Base-by-base conservation (phyloP, 2,113 vertebrate species). In the Polyodon spathula region DNA sequence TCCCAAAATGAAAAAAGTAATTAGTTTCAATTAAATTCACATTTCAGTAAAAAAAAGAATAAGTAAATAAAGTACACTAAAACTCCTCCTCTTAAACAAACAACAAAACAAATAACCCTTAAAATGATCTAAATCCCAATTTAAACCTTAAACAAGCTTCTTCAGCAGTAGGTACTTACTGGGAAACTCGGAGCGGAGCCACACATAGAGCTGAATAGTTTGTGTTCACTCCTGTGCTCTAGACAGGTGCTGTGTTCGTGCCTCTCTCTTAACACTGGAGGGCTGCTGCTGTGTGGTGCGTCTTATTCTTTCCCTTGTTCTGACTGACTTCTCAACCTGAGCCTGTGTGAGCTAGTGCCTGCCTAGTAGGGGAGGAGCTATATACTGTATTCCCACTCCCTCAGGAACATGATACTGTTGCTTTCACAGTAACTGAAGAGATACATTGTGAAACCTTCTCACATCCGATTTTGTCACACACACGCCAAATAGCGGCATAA, bases 161-260 rank as follows among this genome's bases (percentile, higher is more conserved):
- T 14, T 39, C 43, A 37, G 41, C 54, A 6, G 37, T 52, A n/a
- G 17, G 50, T 44, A 78, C 84, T 84, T 74, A 88, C 86, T 76
- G 76, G 73, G 73, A 80, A 71, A 72, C 76, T 82, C 72, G 86
- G 85, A 66, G 86, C 82, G 79, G 81, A 86, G 83, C 84, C 86
- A 83, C 86, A 87, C 85, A 87, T 87, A 85, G 63, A 83, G 82
- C 73, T 78, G 73, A 56, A 12, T 16, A 17, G 60, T 63, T 56
- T 52, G 60, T 40, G 43, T 55, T 38, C 53, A 38, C 11, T 38
- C 17, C 53, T 55, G 44, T 52, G 67, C 66, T 63, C 48, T 46
- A 81, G 87, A 90, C 94, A 97, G 93, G 93, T 97, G 94, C 85
- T 69, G 73, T 37, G 39, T 63, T 62, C 60, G 68, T 65, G 58